Conservation (phyloP, 2,113 vertebrate genomes). For the Myotis brandtii region DNA sequence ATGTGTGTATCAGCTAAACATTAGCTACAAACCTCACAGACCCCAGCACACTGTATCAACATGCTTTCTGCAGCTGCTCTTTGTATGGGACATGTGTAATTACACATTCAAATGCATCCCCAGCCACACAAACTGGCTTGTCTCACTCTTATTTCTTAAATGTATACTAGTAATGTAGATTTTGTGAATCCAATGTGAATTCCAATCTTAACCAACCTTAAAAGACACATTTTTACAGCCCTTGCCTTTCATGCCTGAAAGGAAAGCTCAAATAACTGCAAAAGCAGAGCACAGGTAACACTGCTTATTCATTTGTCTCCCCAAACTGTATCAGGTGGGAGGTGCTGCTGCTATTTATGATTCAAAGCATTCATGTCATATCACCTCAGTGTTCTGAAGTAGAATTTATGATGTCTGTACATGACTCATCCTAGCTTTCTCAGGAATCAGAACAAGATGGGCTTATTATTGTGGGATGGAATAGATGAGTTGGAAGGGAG, state of each 20-base stretch:
- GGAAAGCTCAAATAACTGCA: background rate
- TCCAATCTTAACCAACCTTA: conserved; percentile 14
- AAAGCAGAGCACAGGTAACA: background rate
- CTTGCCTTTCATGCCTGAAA: background rate
- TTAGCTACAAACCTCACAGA: background rate
- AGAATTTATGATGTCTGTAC: background rate
- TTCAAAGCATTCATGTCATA: background rate
- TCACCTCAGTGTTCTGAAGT: background rate
- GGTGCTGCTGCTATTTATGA: background rate
- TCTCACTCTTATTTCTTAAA: conserved; percentile 26
- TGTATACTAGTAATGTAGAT: background rate
- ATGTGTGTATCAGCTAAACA: background rate
- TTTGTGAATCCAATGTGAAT: conserved; percentile 35
- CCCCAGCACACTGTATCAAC: rapidly evolving
- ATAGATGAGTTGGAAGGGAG: background rate
- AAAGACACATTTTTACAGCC: background rate
- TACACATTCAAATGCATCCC: background rate
- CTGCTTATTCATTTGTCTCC: background rate
- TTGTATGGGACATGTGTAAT: background rate
- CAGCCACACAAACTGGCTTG: background rate
- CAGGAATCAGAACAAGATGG: background rate
- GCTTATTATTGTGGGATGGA: background rate
- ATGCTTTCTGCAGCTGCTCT: background rate
- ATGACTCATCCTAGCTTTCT: background rate
- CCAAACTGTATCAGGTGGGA: background rate